Evolutionary conservation across 2,888 invertebrate species (phyloP).

Genomic region (Timandra comae): DNA sequence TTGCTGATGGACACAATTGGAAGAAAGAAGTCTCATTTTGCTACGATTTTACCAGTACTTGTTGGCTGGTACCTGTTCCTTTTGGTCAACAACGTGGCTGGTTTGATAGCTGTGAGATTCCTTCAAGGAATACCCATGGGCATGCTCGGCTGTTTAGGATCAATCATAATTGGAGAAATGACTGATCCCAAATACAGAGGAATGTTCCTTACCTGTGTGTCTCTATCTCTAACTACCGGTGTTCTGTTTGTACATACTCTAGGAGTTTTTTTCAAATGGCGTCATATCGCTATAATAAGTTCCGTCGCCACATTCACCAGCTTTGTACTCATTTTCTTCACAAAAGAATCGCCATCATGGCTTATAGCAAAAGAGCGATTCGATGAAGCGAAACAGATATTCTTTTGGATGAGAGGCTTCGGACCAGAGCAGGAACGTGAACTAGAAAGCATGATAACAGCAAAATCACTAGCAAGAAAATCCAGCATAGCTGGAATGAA

Average conservation of each 20-base stretch:
- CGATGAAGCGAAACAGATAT: conserved; percentile 74
- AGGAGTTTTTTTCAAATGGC: conserved; percentile 78
- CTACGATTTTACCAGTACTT: conserved; percentile 71
- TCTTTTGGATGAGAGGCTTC: conserved; percentile 75
- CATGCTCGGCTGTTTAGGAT: conserved; percentile 70
- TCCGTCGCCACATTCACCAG: conserved; percentile 70
- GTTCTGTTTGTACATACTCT: conserved; percentile 78
- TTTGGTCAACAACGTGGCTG: conserved; percentile 58
- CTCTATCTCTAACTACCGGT: conserved; percentile 78
- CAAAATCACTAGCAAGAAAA: conserved; percentile 50
- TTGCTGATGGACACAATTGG: conserved; percentile 75
- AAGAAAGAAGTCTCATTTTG: conserved; percentile 70
- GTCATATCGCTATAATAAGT: conserved; percentile 71
- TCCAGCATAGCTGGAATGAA: conserved; percentile 42
- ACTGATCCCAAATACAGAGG: conserved; percentile 79
- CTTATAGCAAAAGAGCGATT: conserved; percentile 75
- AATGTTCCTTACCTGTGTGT: conserved; percentile 76
- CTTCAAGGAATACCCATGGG: conserved; percentile 75
- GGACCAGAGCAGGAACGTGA: conserved; percentile 55
- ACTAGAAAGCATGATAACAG: conserved; percentile 62
- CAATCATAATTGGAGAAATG: conserved; percentile 78
- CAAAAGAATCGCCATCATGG: conserved; percentile 83
- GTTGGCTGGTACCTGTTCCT: conserved; percentile 78
- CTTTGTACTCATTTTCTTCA: conserved; percentile 68
- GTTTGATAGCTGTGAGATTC: conserved; percentile 70